These are phyloP conservation scores for Tillus elongatus DNA, from an alignment of 2,888 invertebrate species.

Conservation along the genomic window DNA sequence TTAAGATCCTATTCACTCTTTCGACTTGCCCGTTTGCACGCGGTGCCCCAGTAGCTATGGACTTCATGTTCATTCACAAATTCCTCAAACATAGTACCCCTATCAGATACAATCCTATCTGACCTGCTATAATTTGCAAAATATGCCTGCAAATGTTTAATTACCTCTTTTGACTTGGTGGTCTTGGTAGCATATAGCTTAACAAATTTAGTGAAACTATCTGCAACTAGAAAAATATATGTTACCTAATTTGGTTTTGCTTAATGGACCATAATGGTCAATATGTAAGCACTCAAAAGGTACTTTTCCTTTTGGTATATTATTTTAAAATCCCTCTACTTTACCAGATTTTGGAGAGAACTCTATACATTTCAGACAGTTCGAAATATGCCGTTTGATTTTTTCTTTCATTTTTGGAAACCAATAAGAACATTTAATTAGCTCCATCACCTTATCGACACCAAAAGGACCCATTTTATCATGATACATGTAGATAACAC, in stretches of 20 bases:
- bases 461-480: conserved; percentile 17
- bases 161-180: no score
- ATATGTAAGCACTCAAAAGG: conserved; percentile 14
- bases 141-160: no score
- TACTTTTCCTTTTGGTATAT: conserved; percentile 15
- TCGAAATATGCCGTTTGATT: conserved; percentile 13
- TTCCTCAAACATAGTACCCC: no score
- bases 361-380: conserved; percentile 15
- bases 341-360: conserved; percentile 12
- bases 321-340: conserved; percentile 10
- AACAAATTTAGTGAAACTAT: conserved; percentile 14
- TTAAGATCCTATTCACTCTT: no score
- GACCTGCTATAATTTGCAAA: no score
- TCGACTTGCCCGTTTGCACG: no score
- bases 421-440: no score
- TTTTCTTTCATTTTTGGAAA: conserved; percentile 10
- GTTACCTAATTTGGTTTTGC: conserved; percentile 5
- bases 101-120: no score
- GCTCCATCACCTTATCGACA: conserved; percentile 19
- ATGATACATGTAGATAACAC: no score
- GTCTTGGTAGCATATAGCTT: conserved; percentile 11
- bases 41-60: no score
- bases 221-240: conserved; percentile 10
- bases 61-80: no score
- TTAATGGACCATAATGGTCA: conserved; percentile 13